phyloP scores from a whole-genome alignment of 2,113 vertebrate genomes.

The Centrocercus urophasianus region DNA sequence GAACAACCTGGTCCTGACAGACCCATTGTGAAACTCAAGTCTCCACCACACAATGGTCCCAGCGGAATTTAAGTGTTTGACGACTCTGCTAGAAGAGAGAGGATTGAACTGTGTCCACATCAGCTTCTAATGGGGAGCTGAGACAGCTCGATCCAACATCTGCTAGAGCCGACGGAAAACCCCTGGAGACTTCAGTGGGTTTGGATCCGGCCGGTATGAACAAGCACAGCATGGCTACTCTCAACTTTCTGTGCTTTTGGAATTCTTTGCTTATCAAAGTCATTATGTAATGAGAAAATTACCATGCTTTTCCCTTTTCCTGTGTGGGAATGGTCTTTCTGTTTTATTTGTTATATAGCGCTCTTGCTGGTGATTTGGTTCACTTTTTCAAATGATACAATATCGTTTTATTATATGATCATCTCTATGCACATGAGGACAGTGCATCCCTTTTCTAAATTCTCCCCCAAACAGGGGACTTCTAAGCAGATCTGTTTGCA shows the following conservation, averaged over 20 bases:
- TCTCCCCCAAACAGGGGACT: neutral
- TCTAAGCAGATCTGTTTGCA: neutral
- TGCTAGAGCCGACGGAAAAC: neutral
- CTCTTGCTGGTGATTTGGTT: neutral
- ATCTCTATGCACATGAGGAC: neutral
- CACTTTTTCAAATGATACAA: neutral
- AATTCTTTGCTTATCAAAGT: constrained; percentile 42
- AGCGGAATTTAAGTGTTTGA: neutral
- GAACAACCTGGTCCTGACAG: constrained; percentile 42
- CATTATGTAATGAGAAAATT: neutral
- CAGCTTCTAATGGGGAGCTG: neutral
- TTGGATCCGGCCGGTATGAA: neutral
- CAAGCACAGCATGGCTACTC: neutral
- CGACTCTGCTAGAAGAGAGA: neutral
- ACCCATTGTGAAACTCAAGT: neutral
- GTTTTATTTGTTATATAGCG: neutral
- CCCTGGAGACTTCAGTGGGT: constrained; percentile 20
- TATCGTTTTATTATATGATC: neutral
- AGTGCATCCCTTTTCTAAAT: neutral
- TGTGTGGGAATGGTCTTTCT: neutral
- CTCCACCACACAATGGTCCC: neutral
- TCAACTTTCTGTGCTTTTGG: constrained; percentile 12
- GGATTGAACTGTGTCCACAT: constrained; percentile 4
- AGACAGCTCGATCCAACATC: neutral
- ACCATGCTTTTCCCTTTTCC: neutral